Base-by-base conservation (phyloP, 1,140 invertebrate genomes). In the Lepeophtheirus salmonis region DNA sequence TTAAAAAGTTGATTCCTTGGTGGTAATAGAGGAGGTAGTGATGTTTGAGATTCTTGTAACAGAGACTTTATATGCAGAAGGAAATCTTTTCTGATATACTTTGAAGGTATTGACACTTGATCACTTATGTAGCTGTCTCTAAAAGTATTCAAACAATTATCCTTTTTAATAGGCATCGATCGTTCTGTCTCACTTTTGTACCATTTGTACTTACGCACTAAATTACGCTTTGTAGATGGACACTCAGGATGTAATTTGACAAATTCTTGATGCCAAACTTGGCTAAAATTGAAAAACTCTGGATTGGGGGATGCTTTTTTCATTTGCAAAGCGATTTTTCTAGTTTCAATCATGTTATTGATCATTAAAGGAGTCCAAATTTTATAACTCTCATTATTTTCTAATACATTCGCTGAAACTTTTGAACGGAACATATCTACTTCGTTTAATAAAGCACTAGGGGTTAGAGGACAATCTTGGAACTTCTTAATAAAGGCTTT, bases 241-340 rank as follows among this genome's bases (percentile, higher is more conserved):
- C 14, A 57, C 13, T 57, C 26, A 3, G 55, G 55, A 57, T 57
- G 55, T 1, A 30, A n/a, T n/a, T 57, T 26, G n/a, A 26, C 13
- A 18, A 57, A 57, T 18, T 57, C 26, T 3, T 57, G 20, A 57
- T 57, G 16, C 55, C 55, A 57, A 57, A 41, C 25, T 3, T 57
- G 20, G 20, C 4, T 21, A 6, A 52, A 4, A 12, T 16, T 52
- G 10, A 52, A 16, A 16, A 21, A 12, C 4, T 52, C 50, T 18
- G n/a, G n/a, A 16, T 52, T 52, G 4, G 17, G 10, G 2, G 16
- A 54, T 1, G n/a, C 22, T 23, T 23, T 54, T 30, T 57, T 57
- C 16, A n/a, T 3, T 2, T 23, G 26, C 2, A 57, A 13, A 10
- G 55, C 55, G 4, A 17, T 48, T 18, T 48, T 26, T 17, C 55